Percentiles rank a stretch among this genome's conserved stretches.
phyloP scores from a whole-genome alignment of 2,113 vertebrate species.

The Fukomys damarensis region DNA sequence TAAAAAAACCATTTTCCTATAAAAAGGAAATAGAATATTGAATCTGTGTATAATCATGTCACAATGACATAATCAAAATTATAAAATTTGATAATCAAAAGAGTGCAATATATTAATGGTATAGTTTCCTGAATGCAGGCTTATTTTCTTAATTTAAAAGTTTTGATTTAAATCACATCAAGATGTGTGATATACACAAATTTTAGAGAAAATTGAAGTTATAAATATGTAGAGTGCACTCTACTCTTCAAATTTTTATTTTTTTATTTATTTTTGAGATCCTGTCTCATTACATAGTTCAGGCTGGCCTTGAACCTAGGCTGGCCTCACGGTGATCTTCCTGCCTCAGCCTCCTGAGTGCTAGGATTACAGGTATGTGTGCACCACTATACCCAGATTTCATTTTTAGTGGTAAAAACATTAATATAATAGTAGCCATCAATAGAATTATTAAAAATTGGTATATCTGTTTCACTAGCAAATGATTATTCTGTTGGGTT shows the following conservation, averaged over 20 bases:
- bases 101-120: not conserved
- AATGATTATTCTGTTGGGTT: slow-evolving; percentile 56
- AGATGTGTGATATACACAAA: not conserved
- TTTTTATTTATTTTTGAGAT: not conserved
- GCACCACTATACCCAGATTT: not conserved
- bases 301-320: not conserved
- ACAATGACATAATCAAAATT: slow-evolving; percentile 45
- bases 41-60: not conserved
- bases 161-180: not conserved
- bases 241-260: not conserved
- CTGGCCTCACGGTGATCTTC: not conserved
- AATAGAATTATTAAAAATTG: slow-evolving; percentile 42
- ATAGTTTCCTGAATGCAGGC: not conserved
- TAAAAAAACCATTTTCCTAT: slow-evolving; percentile 22
- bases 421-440: not conserved
- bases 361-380: not conserved
- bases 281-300: not conserved
- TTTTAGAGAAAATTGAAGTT: slow-evolving; percentile 37
- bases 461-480: not conserved
- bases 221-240: not conserved
- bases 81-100: slow-evolving; percentile 24
- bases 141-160: not conserved
- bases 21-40: slow-evolving; percentile 48
- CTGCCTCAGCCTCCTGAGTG: not conserved
- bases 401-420: not conserved